Conservation (phyloP, 2,113 vertebrate genomes). For the Triplophysa rosa region DNA sequence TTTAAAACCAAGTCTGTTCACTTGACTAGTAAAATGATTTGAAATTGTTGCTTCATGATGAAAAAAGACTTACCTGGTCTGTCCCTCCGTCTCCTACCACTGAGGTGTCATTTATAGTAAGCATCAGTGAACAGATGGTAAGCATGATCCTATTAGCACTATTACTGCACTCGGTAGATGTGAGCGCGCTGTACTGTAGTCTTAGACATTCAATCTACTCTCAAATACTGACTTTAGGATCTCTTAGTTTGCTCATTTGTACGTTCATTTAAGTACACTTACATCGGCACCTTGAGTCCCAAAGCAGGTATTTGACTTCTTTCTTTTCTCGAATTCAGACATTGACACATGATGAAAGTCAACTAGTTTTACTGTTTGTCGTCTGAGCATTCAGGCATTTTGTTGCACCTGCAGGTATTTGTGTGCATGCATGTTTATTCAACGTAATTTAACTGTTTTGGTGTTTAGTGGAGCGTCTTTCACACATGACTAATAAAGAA, state of each 20-base stretch:
- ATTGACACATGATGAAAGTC: neutral
- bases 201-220: neutral
- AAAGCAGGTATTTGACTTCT: conserved; percentile 6
- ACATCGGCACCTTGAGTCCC: neutral
- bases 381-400: neutral
- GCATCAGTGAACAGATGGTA: conserved; percentile 42
- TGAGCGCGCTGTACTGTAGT: conserved; percentile 16
- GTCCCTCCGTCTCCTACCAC: neutral
- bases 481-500: neutral
- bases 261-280: neutral
- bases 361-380: neutral
- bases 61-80: neutral
- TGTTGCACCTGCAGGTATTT: neutral
- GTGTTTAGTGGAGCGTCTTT: conserved; percentile 15
- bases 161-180: conserved; percentile 31
- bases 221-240: neutral
- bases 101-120: conserved; percentile 46
- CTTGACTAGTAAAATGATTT: too few relatives aligned
- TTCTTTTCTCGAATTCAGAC: neutral
- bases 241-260: neutral
- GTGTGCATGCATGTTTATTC: conserved; percentile 11
- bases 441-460: neutral
- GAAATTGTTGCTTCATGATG: neutral
- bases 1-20: neutral
- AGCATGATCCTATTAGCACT: conserved; percentile 49